These are phyloP conservation scores for Rhagonycha lutea DNA, from an alignment of 2,888 invertebrate genomes.

Conservation along the genomic window DNA sequence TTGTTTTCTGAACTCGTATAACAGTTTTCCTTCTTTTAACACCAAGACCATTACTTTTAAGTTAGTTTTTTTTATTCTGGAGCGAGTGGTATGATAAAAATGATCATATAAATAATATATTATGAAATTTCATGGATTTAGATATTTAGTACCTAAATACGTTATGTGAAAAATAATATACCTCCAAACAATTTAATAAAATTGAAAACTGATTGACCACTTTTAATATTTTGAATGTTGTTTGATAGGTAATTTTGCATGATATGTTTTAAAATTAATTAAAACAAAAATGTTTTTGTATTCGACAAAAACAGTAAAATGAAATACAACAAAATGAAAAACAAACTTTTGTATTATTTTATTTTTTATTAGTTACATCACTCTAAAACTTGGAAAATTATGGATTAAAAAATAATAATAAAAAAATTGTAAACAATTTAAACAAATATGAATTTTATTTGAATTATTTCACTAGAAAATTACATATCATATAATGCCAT, in stretches of 20 bases:
- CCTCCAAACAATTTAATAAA: neutral
- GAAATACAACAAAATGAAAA: no score
- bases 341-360: no score
- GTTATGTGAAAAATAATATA: neutral
- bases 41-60: neutral
- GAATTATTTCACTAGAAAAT: neutral
- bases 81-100: neutral
- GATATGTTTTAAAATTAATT: no score
- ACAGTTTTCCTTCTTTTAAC: neutral
- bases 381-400: no score
- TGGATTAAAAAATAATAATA: neutral
- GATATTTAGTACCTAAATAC: no score
- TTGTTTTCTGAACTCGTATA: neutral
- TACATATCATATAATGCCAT: neutral
- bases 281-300: no score
- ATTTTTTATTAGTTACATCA: no score
- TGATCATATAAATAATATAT: neutral
- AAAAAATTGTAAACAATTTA: neutral
- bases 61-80: neutral
- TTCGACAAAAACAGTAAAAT: no score
- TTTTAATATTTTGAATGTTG: no score
- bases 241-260: no score
- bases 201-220: neutral
- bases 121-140: no score
- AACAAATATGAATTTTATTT: neutral